These are phyloP conservation scores for Hippocampus guttulatus DNA, from an alignment of 2,113 vertebrate species.

Conservation along the genomic window DNA sequence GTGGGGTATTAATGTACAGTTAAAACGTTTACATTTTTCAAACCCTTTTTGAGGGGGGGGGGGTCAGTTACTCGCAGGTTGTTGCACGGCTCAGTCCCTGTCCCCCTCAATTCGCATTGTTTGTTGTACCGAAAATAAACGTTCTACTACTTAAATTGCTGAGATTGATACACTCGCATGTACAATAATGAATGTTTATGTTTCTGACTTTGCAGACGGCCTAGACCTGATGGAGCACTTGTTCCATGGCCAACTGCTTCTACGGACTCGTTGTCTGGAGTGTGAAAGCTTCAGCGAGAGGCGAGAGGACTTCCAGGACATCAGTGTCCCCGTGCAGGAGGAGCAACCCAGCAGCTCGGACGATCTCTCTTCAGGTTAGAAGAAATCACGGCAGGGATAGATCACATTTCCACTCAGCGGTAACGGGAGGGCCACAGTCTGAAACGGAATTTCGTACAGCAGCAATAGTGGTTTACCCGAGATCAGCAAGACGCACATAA, in stretches of 20 bases:
- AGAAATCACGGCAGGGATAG: not conserved
- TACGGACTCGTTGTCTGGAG: conserved; percentile 93
- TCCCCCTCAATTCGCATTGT: no score
- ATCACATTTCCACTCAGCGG: no score
- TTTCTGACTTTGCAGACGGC: conserved; percentile 56
- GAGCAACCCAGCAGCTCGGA: conserved; percentile 80
- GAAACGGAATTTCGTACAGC: no score
- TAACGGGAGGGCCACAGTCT: no score
- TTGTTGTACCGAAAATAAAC: no score
- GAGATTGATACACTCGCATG: not conserved
- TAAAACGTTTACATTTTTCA: no score
- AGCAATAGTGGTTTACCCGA: no score
- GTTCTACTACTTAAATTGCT: not conserved
- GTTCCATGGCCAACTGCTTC: conserved; percentile 92
- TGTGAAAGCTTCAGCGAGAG: conserved; percentile 94
- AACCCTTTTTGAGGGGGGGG: no score
- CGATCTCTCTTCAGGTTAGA: conserved; percentile 80
- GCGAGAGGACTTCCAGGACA: conserved; percentile 95
- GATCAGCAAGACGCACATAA: no score
- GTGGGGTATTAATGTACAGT: no score
- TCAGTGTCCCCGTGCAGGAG: conserved; percentile 95
- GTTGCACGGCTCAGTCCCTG: no score
- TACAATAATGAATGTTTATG: not conserved
- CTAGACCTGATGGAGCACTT: conserved; percentile 88
- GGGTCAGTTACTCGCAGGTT: no score